These are phyloP conservation scores for Bombus breviceps DNA, from an alignment of 1,140 invertebrate species.

Conservation along the genomic window DNA sequence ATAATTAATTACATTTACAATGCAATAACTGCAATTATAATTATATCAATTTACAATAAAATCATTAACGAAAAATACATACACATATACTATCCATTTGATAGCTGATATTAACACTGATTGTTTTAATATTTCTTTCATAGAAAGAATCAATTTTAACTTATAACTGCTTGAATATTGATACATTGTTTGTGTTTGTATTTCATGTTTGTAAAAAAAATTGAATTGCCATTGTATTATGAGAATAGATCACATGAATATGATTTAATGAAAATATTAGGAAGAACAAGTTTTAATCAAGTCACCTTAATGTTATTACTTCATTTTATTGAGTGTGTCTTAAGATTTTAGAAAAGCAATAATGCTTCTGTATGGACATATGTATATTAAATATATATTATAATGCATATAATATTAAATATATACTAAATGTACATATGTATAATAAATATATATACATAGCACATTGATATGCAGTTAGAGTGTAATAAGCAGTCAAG, in stretches of 20 bases:
- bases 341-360: constrained; percentile 5
- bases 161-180: constrained; percentile 6
- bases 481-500: constrained; percentile 9
- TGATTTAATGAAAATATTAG: not conserved
- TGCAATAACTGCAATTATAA: not conserved
- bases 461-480: not conserved
- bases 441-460: not conserved
- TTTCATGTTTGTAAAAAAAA: not conserved
- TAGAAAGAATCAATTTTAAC: constrained; percentile 12
- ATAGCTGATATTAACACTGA: not conserved
- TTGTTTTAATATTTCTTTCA: constrained; percentile 27
- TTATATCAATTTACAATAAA: not conserved
- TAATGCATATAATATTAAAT: too few relatives aligned
- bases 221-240: not conserved
- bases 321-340: not conserved
- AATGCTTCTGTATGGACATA: not conserved
- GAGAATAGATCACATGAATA: not conserved
- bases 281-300: not conserved
- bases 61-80: not conserved
- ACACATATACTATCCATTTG: not conserved
- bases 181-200: not conserved
- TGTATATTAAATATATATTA: not conserved
- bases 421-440: not conserved
- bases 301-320: not conserved
- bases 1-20: not conserved